Evolutionary conservation across 2,797 vertebrate species (phyloP), one percentile per base, ranked within the genome.

Genomic region (Pipistrellus nathusii): DNA sequence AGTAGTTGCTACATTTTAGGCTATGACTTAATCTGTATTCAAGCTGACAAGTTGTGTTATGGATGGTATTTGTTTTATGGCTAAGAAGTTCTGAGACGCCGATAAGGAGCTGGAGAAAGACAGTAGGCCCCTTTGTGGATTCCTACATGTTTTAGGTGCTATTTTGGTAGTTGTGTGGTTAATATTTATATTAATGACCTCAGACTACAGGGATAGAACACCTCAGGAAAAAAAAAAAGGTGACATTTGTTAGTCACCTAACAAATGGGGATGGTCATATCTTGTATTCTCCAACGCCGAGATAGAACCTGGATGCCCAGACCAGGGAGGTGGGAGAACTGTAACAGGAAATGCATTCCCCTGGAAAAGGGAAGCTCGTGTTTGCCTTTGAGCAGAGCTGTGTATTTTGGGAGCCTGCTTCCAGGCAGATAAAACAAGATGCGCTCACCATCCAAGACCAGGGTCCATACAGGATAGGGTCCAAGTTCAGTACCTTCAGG

Each of bases 1-100:
- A 21, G 44, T 48, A 14, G 20, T 38, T 41, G 71, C 68, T 62
- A 25, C 38, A 62, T 17, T 69, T 88, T 53, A 85, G 41, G 30
- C 59, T 91, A 76, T 72, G 71, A 69, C 44, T 80, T 78, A 64
- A 83, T 69, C 20, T 44, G 25, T 15, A 85, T 35, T 75, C 44
- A 91, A 80, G n/a, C 20, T 27, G 21, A 80, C 71, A 23, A 59
- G 32, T 80, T 82, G 27, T 9, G 48, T 69, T 44, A 9, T 27
- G 38, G 84, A 41, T 51, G 64, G 17, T n/a, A 83, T 95, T 88
- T 71, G 23, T 41, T 89, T 94, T 76, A 86, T 88, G 51, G 25
- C 32, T 76, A 82, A 78, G 38, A 88, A 86, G 71, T n/a, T 44
- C 76, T 78, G 35, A 91, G 48, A 83, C 71, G 57, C 80, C 91